Evolutionary conservation across 1,140 invertebrate genomes (phyloP).

Genomic region (Aphaenogaster ashmeadi): DNA sequence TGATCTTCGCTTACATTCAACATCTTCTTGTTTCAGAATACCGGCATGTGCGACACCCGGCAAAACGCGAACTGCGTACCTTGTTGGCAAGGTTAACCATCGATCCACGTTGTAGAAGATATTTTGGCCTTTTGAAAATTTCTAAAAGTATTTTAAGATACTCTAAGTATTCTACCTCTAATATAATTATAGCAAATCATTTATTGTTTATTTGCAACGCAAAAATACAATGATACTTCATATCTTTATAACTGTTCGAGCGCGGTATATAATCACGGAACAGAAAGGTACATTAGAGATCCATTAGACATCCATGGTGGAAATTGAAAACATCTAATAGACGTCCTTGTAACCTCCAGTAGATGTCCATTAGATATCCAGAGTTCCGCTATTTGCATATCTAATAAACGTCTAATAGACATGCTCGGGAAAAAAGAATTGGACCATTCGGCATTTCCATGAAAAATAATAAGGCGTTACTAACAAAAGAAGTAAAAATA

Average conservation of each 20-base stretch:
- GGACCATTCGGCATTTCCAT: no score
- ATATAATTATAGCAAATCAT: not conserved
- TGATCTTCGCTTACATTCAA: not conserved
- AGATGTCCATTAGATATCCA: no score
- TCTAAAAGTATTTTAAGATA: not conserved
- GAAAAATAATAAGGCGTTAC: no score
- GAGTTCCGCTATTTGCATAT: no score
- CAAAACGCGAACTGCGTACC: slow-evolving; percentile 56
- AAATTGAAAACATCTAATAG: no score
- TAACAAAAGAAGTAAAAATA: no score
- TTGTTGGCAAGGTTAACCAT: slow-evolving; percentile 52
- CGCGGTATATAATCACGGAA: not conserved
- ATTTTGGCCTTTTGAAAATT: not conserved
- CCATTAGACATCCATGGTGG: no score
- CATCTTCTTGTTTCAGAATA: slow-evolving; percentile 56
- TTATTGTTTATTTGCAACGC: not conserved
- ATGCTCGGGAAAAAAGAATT: no score
- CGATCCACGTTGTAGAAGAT: not conserved
- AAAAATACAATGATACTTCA: not conserved
- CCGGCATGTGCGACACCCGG: slow-evolving; percentile 48
- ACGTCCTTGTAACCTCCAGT: no score
- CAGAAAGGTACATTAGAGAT: no score
- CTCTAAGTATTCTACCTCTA: not conserved
- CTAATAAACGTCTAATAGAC: no score
- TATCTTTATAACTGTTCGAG: not conserved